Evolutionary conservation across 2,797 vertebrate species (phyloP).

Genomic region (Rhadinocentrus ornatus): DNA sequence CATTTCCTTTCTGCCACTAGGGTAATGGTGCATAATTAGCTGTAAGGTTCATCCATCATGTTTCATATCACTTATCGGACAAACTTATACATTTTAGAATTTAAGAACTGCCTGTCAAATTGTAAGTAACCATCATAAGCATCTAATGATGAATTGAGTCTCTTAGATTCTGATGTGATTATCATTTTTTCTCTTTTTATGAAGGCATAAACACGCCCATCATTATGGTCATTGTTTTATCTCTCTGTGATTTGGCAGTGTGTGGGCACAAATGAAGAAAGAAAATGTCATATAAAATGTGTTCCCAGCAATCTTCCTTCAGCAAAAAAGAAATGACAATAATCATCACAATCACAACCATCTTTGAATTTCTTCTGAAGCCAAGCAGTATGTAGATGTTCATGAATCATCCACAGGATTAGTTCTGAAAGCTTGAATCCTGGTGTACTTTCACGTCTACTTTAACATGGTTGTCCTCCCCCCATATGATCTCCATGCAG

Average conservation of each 20-base stretch:
- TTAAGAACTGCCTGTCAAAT: slow-evolving; percentile 44
- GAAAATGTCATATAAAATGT: slow-evolving; percentile 47
- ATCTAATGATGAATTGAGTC: slow-evolving; percentile 61
- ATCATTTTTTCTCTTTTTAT: slow-evolving; percentile 48
- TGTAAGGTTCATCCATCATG: slow-evolving; percentile 1
- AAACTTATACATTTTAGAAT: slow-evolving; percentile 32
- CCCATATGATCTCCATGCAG: background rate
- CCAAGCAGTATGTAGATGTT: background rate
- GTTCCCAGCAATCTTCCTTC: slow-evolving; percentile 23
- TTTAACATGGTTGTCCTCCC: background rate
- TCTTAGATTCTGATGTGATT: slow-evolving; percentile 44
- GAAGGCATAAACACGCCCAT: slow-evolving; percentile 56
- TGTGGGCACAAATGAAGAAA: slow-evolving; percentile 54
- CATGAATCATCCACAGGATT: background rate
- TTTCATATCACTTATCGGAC: slow-evolving; percentile 26
- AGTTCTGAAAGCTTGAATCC: background rate
- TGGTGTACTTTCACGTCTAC: background rate
- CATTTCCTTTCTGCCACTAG: background rate
- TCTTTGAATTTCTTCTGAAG: slow-evolving; percentile 19
- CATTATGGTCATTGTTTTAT: slow-evolving; percentile 64
- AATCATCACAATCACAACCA: background rate
- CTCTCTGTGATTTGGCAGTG: slow-evolving; percentile 49
- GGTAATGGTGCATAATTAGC: background rate
- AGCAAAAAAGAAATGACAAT: slow-evolving; percentile 3
- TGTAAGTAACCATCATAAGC: slow-evolving; percentile 37